Conservation (phyloP, 1,140 invertebrate species). For the Diplogasteroides magnus region DNA sequence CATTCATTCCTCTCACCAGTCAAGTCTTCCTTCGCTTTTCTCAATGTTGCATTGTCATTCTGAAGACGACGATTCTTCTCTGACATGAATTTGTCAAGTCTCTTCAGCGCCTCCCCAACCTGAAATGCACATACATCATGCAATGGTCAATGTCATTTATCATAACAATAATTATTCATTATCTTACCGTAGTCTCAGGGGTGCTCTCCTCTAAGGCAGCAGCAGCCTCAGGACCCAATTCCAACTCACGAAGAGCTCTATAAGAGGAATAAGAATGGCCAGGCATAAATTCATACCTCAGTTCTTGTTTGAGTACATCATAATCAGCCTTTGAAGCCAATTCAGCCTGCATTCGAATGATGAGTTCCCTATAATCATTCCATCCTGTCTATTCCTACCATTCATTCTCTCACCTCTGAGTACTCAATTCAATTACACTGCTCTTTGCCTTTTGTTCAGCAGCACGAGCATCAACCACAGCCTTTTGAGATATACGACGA, state of each 20-base stretch:
- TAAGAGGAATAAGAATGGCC: background rate
- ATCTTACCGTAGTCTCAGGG: background rate
- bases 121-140: background rate
- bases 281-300: no score
- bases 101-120: constrained; percentile 22
- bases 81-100: constrained; percentile 18
- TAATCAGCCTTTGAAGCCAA: constrained; percentile 20
- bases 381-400: background rate
- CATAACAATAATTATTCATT: background rate
- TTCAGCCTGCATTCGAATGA: constrained; percentile 4
- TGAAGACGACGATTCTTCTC: constrained; percentile 24
- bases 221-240: constrained; percentile 19
- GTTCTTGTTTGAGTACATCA: constrained; percentile 25
- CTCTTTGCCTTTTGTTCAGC: background rate
- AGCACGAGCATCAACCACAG: background rate
- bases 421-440: background rate
- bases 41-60: constrained; percentile 23
- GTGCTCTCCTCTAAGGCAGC: constrained; percentile 21
- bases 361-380: constrained; percentile 1
- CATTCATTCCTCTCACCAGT: constrained; percentile 18
- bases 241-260: constrained; percentile 26
- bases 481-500: background rate
- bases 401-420: background rate
- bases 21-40: constrained; percentile 9
- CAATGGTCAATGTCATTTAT: background rate